Evolutionary conservation across 2,797 vertebrate species (phyloP).

Genomic region (Tauraco hartlaubi): DNA sequence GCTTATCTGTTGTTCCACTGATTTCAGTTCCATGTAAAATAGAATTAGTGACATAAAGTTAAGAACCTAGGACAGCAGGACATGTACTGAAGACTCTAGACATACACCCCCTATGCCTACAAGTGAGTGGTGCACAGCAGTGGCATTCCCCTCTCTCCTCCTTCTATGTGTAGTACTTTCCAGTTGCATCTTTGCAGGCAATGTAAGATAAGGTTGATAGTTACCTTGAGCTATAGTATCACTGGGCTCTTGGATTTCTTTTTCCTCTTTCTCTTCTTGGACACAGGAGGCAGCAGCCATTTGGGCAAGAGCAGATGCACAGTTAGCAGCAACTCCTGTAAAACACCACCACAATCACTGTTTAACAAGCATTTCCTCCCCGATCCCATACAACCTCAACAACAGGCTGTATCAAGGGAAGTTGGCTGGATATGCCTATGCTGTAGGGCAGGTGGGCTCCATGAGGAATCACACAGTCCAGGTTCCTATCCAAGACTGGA

Average conservation of each 20-base stretch:
- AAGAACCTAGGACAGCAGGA: neutral
- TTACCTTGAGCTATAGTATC: slow-evolving; percentile 94
- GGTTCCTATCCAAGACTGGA: neutral
- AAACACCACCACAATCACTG: neutral
- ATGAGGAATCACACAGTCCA: neutral
- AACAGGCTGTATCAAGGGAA: neutral
- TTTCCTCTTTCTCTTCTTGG: slow-evolving; percentile 94
- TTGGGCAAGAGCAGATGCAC: slow-evolving; percentile 95
- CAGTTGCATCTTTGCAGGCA: neutral
- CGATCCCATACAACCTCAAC: neutral
- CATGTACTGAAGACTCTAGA: neutral
- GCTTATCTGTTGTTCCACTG: neutral
- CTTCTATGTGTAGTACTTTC: neutral
- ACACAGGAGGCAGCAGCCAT: slow-evolving; percentile 98
- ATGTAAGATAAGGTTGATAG: neutral
- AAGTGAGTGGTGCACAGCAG: neutral
- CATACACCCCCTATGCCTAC: neutral
- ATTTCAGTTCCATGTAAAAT: neutral
- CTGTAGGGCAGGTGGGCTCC: neutral
- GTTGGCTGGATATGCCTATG: neutral
- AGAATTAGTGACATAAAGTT: neutral
- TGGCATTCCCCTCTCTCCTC: neutral
- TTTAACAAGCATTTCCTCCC: neutral
- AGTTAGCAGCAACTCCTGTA: slow-evolving; percentile 95
- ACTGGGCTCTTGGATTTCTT: slow-evolving; percentile 84